phyloP scores from a whole-genome alignment of 2,797 vertebrate species.

The Onychomys arenicola region DNA sequence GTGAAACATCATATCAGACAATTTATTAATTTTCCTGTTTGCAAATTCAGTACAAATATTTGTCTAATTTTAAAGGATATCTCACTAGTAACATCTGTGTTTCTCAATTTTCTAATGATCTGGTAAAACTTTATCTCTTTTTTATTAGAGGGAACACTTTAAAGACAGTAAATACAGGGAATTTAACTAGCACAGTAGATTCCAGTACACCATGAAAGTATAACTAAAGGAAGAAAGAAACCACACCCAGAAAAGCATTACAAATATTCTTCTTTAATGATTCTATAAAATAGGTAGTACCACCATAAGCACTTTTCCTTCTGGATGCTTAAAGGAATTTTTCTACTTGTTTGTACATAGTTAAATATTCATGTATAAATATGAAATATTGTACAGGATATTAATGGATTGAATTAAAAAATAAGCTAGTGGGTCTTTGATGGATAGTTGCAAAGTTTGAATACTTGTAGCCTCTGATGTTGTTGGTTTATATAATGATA shows the following conservation, averaged over 20 bases:
- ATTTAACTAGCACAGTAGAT: neutral
- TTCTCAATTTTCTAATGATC: neutral
- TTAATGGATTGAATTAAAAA: neutral
- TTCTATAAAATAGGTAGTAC: neutral
- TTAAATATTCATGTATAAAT: neutral
- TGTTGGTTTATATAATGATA: slow-evolving; percentile 1
- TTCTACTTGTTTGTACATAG: neutral
- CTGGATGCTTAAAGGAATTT: neutral
- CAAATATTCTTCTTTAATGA: neutral
- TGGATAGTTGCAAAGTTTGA: neutral
- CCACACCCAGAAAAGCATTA: slow-evolving; percentile 3
- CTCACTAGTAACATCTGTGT: slow-evolving; percentile 18
- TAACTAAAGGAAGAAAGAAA: neutral
- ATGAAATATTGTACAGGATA: neutral
- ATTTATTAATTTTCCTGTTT: slow-evolving; percentile 53
- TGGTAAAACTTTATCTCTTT: neutral
- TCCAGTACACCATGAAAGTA: neutral
- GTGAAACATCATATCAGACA: neutral
- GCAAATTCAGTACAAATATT: slow-evolving; percentile 47
- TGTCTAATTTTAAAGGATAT: slow-evolving; percentile 11
- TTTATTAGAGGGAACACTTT: neutral
- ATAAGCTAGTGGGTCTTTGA: neutral
- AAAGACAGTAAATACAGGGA: neutral
- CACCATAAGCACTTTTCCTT: neutral
- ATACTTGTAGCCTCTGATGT: neutral